A percentile compares a stretch with the other conserved stretches of the same genome.
These are phyloP conservation scores for Lasioglossum lativentre DNA, from an alignment of 2,888 invertebrate species.

Conservation along the genomic window DNA sequence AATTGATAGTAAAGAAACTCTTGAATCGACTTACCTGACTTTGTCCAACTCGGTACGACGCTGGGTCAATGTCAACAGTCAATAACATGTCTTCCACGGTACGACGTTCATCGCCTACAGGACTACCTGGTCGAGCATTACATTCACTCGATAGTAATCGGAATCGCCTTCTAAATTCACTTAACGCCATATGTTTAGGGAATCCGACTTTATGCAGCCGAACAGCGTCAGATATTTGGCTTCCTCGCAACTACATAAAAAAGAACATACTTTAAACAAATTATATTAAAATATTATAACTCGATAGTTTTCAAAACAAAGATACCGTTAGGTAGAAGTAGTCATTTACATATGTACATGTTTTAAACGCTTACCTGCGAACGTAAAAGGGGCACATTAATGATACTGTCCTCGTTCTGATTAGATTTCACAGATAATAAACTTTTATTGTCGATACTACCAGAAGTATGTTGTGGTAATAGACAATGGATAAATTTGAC, in stretches of 20 bases:
- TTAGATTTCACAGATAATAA: constrained; percentile 85
- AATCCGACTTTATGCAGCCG: constrained; percentile 97
- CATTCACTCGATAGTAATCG: constrained; percentile 86
- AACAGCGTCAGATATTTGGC: constrained; percentile 95
- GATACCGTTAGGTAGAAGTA: neutral
- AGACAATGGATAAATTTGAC: constrained; percentile 95
- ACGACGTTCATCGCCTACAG: constrained; percentile 86
- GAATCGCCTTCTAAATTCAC: constrained; percentile 95
- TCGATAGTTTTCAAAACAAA: neutral
- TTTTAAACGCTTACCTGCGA: constrained; percentile 89
- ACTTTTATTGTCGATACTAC: constrained; percentile 87
- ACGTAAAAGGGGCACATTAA: constrained; percentile 94
- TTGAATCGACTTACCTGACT: constrained; percentile 91
- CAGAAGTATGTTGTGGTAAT: constrained; percentile 92
- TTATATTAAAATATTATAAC: neutral
- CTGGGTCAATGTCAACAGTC: constrained; percentile 92
- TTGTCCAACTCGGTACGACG: constrained; percentile 95
- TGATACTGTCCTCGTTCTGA: constrained; percentile 85
- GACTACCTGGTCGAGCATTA: constrained; percentile 83
- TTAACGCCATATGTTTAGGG: constrained; percentile 95
- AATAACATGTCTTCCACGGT: constrained; percentile 94
- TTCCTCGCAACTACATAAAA: constrained; percentile 91
- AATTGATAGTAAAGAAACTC: neutral
- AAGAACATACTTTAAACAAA: neutral
- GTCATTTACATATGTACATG: neutral